These are phyloP conservation scores for Xiphias gladius DNA, from an alignment of 2,113 vertebrate species.

Conservation along the genomic window DNA sequence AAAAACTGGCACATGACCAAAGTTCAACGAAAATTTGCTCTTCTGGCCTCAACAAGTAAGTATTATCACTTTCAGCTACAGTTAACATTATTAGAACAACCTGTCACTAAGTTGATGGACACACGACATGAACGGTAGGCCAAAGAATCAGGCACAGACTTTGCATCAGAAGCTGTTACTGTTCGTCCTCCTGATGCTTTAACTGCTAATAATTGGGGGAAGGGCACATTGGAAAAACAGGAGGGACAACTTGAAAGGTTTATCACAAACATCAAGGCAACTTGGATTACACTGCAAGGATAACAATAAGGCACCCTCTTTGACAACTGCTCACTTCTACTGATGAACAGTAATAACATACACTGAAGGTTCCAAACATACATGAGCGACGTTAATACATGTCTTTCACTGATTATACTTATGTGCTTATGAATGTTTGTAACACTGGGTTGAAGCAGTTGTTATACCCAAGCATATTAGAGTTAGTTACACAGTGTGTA, in stretches of 20 bases:
- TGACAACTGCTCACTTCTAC: conserved; percentile 27
- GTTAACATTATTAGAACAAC: background rate
- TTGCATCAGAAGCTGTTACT: conserved; percentile 4
- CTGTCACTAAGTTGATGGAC: conserved; percentile 6
- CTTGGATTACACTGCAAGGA: conserved; percentile 70
- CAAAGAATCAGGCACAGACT: conserved; percentile 32
- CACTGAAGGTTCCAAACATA: conserved; percentile 19
- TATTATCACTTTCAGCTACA: conserved; percentile 1
- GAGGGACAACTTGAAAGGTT: conserved; percentile 12
- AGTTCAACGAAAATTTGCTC: conserved; percentile 38
- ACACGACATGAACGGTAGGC: conserved; percentile 45
- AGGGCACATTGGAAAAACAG: conserved; percentile 24
- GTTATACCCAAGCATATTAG: conserved; percentile 4
- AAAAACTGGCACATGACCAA: conserved; percentile 57
- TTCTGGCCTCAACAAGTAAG: conserved; percentile 17
- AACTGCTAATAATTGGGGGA: background rate
- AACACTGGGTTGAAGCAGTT: conserved; percentile 27
- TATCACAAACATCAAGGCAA: conserved; percentile 75
- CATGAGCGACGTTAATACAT: conserved; percentile 54
- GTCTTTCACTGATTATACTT: conserved; percentile 53
- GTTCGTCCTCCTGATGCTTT: conserved; percentile 9
- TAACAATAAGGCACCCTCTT: conserved; percentile 79
- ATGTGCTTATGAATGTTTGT: conserved; percentile 55
- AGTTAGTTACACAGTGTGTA: background rate
- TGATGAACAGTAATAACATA: conserved; percentile 46